Evolutionary conservation across 2,888 invertebrate genomes (phyloP).

Genomic region (Pelosia muscerda): DNA sequence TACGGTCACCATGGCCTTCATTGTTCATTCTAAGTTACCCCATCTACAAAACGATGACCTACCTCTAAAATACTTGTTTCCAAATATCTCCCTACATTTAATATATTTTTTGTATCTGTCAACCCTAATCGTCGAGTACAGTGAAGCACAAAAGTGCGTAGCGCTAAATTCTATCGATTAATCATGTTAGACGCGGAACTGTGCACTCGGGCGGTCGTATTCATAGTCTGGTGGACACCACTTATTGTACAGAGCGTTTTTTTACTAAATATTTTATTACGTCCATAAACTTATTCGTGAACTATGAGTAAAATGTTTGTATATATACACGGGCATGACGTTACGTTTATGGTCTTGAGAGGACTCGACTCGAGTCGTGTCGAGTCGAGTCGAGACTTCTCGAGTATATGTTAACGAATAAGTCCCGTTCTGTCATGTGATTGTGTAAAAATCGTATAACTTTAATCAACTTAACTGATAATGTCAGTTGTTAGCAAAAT

Average conservation of each 20-base stretch:
- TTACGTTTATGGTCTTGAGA: no score
- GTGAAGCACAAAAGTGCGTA: slow-evolving; percentile 51
- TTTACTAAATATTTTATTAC: background rate
- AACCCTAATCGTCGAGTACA: slow-evolving; percentile 44
- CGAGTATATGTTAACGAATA: no score
- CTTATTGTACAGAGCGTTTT: background rate
- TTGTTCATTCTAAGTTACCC: background rate
- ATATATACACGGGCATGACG: no score
- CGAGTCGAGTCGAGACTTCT: no score
- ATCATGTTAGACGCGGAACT: slow-evolving; percentile 58
- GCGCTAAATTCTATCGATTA: slow-evolving; percentile 68
- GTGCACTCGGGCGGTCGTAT: slow-evolving; percentile 22
- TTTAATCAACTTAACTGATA: no score
- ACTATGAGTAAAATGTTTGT: no score
- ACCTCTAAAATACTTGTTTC: background rate
- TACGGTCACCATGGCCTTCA: no score
- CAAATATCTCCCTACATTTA: background rate
- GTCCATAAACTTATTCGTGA: no score
- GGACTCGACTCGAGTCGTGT: no score
- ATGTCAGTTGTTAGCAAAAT: no score
- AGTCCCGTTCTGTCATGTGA: no score
- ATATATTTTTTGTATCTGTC: slow-evolving; percentile 16
- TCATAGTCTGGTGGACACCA: slow-evolving; percentile 29
- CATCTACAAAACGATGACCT: background rate
- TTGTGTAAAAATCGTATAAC: no score